Evolutionary conservation across 2,797 vertebrate species (phyloP).

Genomic region (Caiman crocodilus): DNA sequence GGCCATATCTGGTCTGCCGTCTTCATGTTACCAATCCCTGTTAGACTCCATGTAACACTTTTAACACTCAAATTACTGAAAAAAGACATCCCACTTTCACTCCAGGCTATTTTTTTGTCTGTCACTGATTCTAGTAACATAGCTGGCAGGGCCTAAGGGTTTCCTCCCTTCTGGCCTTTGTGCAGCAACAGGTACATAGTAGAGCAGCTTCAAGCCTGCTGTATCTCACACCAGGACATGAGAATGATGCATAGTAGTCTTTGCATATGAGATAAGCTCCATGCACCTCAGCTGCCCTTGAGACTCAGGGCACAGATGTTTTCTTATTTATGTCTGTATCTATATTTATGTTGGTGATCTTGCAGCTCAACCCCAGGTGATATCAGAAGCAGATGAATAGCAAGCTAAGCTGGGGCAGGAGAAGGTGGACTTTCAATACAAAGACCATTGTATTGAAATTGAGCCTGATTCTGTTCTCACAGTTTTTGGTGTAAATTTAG

Average conservation of each 20-base stretch:
- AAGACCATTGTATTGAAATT: background rate
- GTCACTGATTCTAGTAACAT: background rate
- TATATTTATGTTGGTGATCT: slow-evolving; percentile 34
- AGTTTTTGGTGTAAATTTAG: slow-evolving; percentile 2
- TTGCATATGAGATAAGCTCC: accelerated
- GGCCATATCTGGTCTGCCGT: no score
- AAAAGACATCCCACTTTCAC: background rate
- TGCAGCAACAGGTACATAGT: slow-evolving; percentile 33
- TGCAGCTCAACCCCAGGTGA: background rate
- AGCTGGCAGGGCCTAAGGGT: background rate
- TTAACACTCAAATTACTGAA: background rate
- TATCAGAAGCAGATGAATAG: slow-evolving; percentile 49
- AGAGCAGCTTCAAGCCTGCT: background rate
- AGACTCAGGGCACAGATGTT: background rate
- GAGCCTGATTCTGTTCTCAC: background rate
- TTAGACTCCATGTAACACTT: no score
- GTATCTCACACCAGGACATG: slow-evolving; percentile 15
- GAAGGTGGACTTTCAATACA: background rate
- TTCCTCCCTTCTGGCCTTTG: background rate
- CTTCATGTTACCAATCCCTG: no score
- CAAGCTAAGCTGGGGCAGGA: background rate
- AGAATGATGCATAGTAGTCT: background rate
- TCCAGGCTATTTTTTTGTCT: background rate
- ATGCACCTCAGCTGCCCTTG: slow-evolving; percentile 13
- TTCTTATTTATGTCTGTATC: slow-evolving; percentile 55